phyloP scores from a whole-genome alignment of 2,888 invertebrate genomes.

The Apodemia mormo region DNA sequence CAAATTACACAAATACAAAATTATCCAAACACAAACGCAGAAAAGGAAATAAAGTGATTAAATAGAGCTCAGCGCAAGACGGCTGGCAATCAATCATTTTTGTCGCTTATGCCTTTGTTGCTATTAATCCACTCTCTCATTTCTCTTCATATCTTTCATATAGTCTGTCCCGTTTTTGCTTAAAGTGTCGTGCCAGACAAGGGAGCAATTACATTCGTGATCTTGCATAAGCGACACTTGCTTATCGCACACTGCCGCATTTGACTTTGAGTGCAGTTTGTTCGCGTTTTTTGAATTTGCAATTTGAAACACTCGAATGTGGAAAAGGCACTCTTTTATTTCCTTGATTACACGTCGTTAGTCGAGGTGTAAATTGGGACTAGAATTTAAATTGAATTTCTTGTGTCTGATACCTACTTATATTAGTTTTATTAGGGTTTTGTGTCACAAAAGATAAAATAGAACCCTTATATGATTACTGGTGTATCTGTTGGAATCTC shows the following conservation, averaged over 20 bases:
- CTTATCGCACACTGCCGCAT: conserved; percentile 78
- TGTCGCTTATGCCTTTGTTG: conserved; percentile 77
- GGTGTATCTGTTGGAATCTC: too few relatives aligned
- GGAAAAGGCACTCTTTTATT: conserved; percentile 47
- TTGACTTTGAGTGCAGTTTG: conserved; percentile 76
- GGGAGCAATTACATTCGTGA: conserved; percentile 83
- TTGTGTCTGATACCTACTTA: too few relatives aligned
- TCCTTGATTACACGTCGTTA: conserved; percentile 37
- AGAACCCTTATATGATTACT: too few relatives aligned
- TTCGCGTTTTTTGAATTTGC: conserved; percentile 77
- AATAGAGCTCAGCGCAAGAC: conserved; percentile 82
- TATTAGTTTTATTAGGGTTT: too few relatives aligned
- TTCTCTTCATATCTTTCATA: conserved; percentile 47
- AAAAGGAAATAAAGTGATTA: conserved; percentile 83
- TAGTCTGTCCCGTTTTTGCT: conserved; percentile 67
- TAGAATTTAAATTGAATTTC: not conserved
- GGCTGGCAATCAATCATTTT: conserved; percentile 82
- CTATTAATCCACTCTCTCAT: conserved; percentile 56
- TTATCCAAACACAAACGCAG: conserved; percentile 80
- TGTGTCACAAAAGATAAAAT: too few relatives aligned
- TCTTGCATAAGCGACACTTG: conserved; percentile 82
- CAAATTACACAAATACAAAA: conserved; percentile 81
- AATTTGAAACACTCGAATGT: conserved; percentile 71
- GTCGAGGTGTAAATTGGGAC: conserved; percentile 11
- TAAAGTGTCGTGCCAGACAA: conserved; percentile 80